Evolutionary conservation across 2,888 invertebrate genomes (phyloP).

Genomic region (Tenthredo distinguenda): DNA sequence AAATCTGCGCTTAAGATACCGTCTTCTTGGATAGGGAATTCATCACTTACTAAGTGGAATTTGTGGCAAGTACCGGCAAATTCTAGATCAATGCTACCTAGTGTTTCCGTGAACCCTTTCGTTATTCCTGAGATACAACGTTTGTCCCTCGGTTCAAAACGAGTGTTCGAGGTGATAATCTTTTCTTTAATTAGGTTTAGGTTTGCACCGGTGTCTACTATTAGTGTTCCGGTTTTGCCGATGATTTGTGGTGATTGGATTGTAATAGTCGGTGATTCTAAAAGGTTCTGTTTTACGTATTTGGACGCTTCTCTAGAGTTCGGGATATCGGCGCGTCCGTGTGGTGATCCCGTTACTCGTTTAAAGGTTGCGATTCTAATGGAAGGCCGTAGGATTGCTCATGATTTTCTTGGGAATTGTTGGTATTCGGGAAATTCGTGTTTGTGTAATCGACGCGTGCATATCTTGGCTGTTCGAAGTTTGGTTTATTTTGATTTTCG

Average conservation of each 20-base stretch:
- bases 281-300: neutral
- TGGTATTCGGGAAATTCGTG: neutral
- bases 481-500: neutral
- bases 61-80: neutral
- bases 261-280: neutral
- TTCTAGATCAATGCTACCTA: neutral
- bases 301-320: neutral
- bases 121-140: neutral
- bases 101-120: neutral
- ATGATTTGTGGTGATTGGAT: neutral
- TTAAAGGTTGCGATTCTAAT: neutral
- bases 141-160: neutral
- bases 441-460: neutral
- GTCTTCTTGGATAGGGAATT: neutral
- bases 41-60: neutral
- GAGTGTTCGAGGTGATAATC: neutral
- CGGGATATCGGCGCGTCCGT: neutral
- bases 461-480: neutral
- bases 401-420: neutral
- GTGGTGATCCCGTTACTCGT: neutral
- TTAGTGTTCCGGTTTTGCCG: neutral
- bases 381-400: neutral
- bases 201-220: neutral
- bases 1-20: neutral
- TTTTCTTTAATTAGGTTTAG: neutral